phyloP scores from a whole-genome alignment of 2,113 vertebrate genomes.

The Diadophis punctatus region DNA sequence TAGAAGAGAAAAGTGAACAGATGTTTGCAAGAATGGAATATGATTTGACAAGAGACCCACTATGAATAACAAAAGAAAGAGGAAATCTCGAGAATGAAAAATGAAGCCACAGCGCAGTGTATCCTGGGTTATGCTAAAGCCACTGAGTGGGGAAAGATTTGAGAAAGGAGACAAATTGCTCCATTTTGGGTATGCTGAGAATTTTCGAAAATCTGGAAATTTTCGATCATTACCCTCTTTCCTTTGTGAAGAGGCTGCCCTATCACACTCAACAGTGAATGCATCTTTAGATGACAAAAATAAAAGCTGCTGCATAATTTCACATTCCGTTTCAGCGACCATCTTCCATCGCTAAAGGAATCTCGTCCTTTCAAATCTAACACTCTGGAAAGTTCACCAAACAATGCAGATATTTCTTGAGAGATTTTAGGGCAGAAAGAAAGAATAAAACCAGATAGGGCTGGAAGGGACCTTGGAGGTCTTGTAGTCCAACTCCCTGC shows the following conservation, averaged over 20 bases:
- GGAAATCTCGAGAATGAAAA: background rate
- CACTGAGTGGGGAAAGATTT: background rate
- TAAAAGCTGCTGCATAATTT: background rate
- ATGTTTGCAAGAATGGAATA: background rate
- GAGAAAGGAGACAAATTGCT: background rate
- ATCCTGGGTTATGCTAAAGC: background rate
- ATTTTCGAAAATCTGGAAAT: background rate
- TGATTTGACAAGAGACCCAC: background rate
- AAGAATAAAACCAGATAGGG: background rate
- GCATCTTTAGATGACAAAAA: background rate
- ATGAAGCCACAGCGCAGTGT: background rate
- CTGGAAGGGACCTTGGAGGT: no score
- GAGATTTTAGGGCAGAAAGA: background rate
- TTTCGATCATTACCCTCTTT: background rate
- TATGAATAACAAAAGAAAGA: background rate
- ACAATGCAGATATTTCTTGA: background rate
- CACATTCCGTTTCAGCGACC: no score
- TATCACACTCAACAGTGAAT: background rate
- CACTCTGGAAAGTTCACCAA: background rate
- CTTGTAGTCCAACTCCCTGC: background rate
- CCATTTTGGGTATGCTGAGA: background rate
- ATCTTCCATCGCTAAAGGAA: background rate
- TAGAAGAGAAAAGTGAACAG: background rate
- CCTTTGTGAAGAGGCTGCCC: background rate
- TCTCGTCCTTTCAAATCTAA: background rate